A percentile compares a stretch with the other conserved stretches of the same genome.
These are phyloP conservation scores for Chymomyza costata DNA, from an alignment of 1,140 invertebrate genomes.

Conservation along the genomic window DNA sequence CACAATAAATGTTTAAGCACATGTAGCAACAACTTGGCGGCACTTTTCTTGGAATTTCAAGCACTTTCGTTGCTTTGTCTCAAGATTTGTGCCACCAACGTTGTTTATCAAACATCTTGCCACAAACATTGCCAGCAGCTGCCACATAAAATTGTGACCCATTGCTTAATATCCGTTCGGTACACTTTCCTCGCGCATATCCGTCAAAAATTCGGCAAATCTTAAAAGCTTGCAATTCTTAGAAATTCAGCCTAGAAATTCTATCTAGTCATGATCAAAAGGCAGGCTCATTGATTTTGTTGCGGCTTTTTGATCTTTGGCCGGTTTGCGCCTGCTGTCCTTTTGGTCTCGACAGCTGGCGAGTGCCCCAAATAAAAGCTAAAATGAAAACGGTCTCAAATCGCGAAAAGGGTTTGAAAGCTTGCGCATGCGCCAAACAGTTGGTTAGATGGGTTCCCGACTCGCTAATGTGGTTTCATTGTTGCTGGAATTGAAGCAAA, in stretches of 20 bases:
- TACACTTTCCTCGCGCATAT: conserved; percentile 35
- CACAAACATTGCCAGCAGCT: conserved; percentile 36
- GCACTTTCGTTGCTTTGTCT: background rate
- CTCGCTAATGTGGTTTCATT: conserved; percentile 15
- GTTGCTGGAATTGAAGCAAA: conserved; percentile 10
- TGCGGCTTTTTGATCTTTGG: conserved; percentile 62
- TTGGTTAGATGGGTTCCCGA: conserved; percentile 13
- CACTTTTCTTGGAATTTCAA: background rate
- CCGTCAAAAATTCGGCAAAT: conserved; percentile 56
- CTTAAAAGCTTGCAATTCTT: conserved; percentile 60
- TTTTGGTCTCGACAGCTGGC: conserved; percentile 46
- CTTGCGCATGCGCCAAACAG: conserved; percentile 63
- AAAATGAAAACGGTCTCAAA: conserved; percentile 49
- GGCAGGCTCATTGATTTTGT: conserved; percentile 54
- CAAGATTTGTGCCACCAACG: conserved; percentile 53
- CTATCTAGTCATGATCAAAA: conserved; percentile 55
- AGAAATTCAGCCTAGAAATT: conserved; percentile 66
- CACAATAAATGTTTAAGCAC: no score
- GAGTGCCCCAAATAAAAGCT: conserved; percentile 10
- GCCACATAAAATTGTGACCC: conserved; percentile 23
- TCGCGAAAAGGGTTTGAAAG: conserved; percentile 69
- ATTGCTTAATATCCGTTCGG: conserved; percentile 39
- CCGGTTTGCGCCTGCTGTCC: conserved; percentile 25
- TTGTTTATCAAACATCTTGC: conserved; percentile 20
- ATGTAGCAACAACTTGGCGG: no score